Conservation (phyloP, 2,888 invertebrate genomes). For the Vanessa cardui region DNA sequence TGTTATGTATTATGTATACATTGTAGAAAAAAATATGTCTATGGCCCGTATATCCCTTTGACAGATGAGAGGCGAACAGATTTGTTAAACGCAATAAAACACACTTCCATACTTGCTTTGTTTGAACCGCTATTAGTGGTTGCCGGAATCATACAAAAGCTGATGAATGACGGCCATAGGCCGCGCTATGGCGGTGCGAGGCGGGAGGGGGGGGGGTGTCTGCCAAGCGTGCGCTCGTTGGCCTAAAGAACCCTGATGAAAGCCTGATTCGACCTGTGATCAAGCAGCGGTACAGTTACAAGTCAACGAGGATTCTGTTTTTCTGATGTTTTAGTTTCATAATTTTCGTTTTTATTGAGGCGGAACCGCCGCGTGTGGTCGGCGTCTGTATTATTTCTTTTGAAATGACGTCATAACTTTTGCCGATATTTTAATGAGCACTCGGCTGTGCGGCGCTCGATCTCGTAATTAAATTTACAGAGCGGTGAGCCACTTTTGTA, state of each 20-base stretch:
- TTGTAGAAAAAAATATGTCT: too few species aligned
- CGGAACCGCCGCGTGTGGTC: too few species aligned
- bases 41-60: too few species aligned
- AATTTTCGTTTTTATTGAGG: background rate
- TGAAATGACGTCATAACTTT: too few species aligned
- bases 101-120: background rate
- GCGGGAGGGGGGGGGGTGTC: too few species aligned
- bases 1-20: too few species aligned
- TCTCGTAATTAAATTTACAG: too few species aligned
- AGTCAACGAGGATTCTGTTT: background rate
- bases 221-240: background rate
- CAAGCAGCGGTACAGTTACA: background rate
- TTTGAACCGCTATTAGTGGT: background rate
- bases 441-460: too few species aligned
- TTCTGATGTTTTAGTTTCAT: too few species aligned
- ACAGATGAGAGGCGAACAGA: background rate
- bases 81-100: conserved; percentile 3
- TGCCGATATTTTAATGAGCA: too few species aligned
- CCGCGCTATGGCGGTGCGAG: background rate
- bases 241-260: background rate
- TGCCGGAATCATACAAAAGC: background rate
- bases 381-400: too few species aligned
- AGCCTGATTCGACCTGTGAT: conserved; percentile 2
- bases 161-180: background rate
- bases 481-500: too few species aligned